phyloP scores from a whole-genome alignment of 2,797 vertebrate species.

The Gallinago solitaria region DNA sequence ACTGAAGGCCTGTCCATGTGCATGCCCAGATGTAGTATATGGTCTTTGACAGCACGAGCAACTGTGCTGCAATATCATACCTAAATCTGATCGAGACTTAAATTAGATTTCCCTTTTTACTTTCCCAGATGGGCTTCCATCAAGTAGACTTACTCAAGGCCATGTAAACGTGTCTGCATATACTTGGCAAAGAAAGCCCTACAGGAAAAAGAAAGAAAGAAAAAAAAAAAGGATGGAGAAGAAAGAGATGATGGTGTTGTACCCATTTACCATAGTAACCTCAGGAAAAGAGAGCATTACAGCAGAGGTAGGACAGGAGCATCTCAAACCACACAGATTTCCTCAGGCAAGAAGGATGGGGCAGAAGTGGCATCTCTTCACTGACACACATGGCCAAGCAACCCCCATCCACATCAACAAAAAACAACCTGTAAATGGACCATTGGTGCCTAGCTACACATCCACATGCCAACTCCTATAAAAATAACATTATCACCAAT shows the following conservation, averaged over 20 bases:
- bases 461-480: background rate
- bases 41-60: background rate
- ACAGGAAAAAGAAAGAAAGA: background rate
- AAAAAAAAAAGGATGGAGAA: background rate
- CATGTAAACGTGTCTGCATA: background rate
- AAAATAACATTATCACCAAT: background rate
- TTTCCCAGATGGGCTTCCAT: background rate
- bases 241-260: background rate
- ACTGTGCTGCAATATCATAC: background rate
- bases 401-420: too few relatives aligned
- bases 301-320: background rate
- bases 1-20: background rate
- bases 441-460: too few relatives aligned
- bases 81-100: background rate
- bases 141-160: background rate
- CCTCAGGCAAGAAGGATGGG: background rate
- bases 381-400: background rate
- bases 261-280: background rate
- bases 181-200: background rate
- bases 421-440: too few relatives aligned
- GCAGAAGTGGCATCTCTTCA: accelerated
- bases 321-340: background rate
- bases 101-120: constrained; percentile 12
- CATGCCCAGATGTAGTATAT: background rate
- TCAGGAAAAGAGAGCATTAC: background rate